Evolutionary conservation across 2,888 invertebrate species (phyloP), one percentile per base, ranked within the genome.

Genomic region (Hypena proboscidalis): DNA sequence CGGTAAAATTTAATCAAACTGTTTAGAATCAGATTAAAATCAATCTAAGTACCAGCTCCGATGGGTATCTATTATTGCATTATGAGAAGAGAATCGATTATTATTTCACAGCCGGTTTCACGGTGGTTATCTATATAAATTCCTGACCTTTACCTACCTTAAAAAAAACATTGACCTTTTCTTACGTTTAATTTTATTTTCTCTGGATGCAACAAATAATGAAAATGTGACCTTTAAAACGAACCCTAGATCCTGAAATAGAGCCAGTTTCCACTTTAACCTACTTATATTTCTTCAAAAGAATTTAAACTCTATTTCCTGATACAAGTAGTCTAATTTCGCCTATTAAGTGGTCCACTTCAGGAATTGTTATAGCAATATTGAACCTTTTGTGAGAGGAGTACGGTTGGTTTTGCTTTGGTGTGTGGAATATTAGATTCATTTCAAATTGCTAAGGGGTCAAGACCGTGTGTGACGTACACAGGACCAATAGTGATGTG

Each of bases 401-500:
- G 8, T 29, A 38, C 17, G 14, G 37, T 19, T 7, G 3, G 7
- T 27, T 43, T 27, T 32, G 6, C 2, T 4, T 11, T 31, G 15
- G 2, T 8, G 3, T 8, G 6, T 14, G 13, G 9, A 31, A 9
- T 21, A 61, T 64, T 60, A 63, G 51, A 67, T 67, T 60, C 39
- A 44, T 35, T 20, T 20, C 15, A 29, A 9, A 25, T 42, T 50
- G 38, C 42, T 32, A 43, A 25, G 29, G 41, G 74, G 72, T 74
- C 73, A 70, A 67, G 69, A 52, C 66, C 67, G 56, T 21, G 27
- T 14, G 44, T 69, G 66, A 69, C 71, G 74, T 53, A 51, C 50
- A 34, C 62, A 73, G 74, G 74, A 71, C 54, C 34, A 40, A 2
- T 58, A 73, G 64, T 41, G 72, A 40, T 46, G 58, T 30, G 25